Percentiles rank a stretch among this genome's conserved stretches.
These are phyloP conservation scores for Eupithecia dodoneata DNA, from an alignment of 2,888 invertebrate species.

Conservation along the genomic window DNA sequence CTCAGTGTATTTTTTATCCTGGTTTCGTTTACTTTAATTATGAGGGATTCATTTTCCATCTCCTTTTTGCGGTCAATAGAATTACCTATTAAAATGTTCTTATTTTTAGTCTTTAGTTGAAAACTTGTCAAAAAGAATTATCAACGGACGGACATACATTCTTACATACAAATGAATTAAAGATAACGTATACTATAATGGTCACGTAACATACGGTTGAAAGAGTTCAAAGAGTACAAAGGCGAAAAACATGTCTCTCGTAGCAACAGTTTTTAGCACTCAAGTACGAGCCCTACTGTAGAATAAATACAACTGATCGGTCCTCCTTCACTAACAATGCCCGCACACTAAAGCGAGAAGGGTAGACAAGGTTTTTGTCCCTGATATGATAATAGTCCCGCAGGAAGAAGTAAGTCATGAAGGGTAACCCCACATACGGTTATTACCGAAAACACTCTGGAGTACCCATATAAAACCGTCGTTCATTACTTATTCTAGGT, in stretches of 20 bases:
- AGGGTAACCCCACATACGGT: constrained; percentile 18
- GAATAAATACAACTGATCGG: not conserved
- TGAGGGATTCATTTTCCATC: constrained; percentile 23
- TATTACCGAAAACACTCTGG: constrained; percentile 26
- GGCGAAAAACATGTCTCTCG: not conserved
- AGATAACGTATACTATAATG: not conserved
- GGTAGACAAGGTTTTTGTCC: not conserved
- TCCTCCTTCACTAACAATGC: not conserved
- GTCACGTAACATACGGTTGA: not conserved
- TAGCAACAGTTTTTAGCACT: not conserved
- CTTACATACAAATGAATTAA: not conserved
- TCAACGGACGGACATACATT: not conserved
- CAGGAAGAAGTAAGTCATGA: constrained; percentile 24
- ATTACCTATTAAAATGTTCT: not conserved
- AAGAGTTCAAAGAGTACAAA: not conserved
- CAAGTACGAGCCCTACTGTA: not conserved
- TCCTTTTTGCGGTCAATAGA: constrained; percentile 15
- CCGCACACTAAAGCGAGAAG: not conserved
- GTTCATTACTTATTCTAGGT: constrained; percentile 30
- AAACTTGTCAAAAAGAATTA: not conserved
- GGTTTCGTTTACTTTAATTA: constrained; percentile 41
- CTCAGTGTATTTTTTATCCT: constrained; percentile 33
- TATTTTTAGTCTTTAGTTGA: not conserved
- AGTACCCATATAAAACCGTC: constrained; percentile 17
- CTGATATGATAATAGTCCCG: constrained; percentile 25